Evolutionary conservation across 2,797 vertebrate genomes (phyloP).

Genomic region (Psittacula derbiana): DNA sequence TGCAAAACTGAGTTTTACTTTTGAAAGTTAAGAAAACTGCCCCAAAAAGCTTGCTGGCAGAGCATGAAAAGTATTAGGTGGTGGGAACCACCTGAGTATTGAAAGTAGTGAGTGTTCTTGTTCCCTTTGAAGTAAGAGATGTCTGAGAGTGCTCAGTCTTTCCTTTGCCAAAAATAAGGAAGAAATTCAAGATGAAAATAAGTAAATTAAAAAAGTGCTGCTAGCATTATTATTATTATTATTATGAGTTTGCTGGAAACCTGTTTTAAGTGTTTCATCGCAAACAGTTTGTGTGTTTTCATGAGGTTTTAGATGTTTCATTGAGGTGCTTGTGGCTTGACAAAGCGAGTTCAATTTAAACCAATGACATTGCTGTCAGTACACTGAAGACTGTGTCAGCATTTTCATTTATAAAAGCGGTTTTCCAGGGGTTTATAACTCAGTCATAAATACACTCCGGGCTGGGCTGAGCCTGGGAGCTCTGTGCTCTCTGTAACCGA

Average conservation of each 20-base stretch:
- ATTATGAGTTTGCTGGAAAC: not conserved
- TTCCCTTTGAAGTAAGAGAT: not conserved
- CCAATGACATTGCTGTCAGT: not conserved
- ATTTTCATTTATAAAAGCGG: conserved; percentile 1
- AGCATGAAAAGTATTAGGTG: not conserved
- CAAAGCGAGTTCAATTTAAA: conserved; percentile 21
- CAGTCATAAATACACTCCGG: not conserved
- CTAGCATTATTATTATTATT: not conserved
- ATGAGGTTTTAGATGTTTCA: not conserved
- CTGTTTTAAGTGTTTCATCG: not conserved
- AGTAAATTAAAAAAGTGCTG: too few species aligned
- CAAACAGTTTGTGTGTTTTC: not conserved
- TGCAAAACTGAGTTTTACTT: not conserved
- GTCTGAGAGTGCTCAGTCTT: not conserved
- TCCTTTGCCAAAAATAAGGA: not conserved
- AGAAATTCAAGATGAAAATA: not conserved
- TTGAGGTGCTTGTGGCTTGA: conserved; percentile 24
- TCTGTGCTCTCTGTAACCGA: not conserved
- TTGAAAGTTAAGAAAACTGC: not conserved
- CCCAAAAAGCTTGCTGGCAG: not conserved
- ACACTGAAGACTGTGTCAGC: not conserved
- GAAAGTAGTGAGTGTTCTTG: rapidly evolving
- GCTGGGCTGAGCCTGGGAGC: not conserved
- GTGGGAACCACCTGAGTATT: not conserved
- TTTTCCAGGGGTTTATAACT: conserved; percentile 4